Conservation (phyloP, 2,888 invertebrate genomes). For the Cheiracanthium punctorium region DNA sequence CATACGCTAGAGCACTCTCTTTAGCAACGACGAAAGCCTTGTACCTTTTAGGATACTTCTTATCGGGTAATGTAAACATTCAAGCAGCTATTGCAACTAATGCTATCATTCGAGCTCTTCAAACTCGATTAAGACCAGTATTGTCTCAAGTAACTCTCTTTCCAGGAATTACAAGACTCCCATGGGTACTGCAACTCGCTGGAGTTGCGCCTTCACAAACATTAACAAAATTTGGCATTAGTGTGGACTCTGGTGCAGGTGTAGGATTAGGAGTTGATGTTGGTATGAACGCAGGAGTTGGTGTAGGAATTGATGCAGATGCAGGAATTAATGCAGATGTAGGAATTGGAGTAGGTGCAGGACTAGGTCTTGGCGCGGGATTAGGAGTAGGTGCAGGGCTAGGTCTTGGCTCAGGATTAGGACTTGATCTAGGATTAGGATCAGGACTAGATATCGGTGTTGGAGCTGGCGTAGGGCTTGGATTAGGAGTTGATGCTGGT, state of each 20-base stretch:
- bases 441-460: background rate
- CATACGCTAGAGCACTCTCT: constrained; percentile 28
- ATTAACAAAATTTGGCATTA: background rate
- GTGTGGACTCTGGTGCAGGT: background rate
- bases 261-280: background rate
- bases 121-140: background rate
- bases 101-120: constrained; percentile 27
- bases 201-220: constrained; percentile 7
- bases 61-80: constrained; percentile 53
- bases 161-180: constrained; percentile 7
- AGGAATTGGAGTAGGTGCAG: background rate
- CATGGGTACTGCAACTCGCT: constrained; percentile 34
- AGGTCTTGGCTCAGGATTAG: background rate
- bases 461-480: background rate
- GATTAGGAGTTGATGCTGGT: background rate
- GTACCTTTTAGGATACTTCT: constrained; percentile 42
- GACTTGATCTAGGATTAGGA: background rate
- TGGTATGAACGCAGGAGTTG: constrained; percentile 9
- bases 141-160: background rate
- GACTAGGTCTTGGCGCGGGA: background rate
- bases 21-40: constrained; percentile 48
- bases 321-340: background rate
- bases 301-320: background rate
- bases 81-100: constrained; percentile 62
- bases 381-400: background rate